phyloP scores from a whole-genome alignment of 2,888 invertebrate genomes.

The Prosopocoilus inquinatus region DNA sequence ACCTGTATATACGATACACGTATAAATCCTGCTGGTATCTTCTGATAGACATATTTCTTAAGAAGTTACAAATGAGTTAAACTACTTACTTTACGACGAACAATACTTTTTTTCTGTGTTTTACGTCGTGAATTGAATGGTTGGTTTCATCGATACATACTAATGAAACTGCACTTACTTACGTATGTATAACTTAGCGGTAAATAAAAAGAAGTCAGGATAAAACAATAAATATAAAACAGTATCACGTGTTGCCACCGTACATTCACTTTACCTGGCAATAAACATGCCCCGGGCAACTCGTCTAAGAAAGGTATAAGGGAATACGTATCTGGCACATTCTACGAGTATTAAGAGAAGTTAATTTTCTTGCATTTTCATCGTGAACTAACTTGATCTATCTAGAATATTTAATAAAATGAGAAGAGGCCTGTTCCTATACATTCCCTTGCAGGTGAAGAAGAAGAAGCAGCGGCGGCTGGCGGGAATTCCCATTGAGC shows the following conservation, averaged over 20 bases:
- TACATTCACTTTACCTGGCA: constrained; percentile 26
- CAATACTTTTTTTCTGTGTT: constrained; percentile 8
- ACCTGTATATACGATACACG: too few relatives aligned
- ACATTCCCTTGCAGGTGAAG: too few relatives aligned
- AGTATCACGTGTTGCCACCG: constrained; percentile 28
- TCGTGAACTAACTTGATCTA: too few relatives aligned
- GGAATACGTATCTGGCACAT: background rate
- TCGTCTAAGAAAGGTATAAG: constrained; percentile 21
- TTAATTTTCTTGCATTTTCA: too few relatives aligned
- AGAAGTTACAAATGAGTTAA: too few relatives aligned
- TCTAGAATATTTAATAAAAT: too few relatives aligned
- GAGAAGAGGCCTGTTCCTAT: too few relatives aligned
- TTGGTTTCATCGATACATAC: background rate
- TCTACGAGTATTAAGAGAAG: too few relatives aligned
- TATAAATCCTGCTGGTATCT: too few relatives aligned
- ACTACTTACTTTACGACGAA: too few relatives aligned
- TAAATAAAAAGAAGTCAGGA: constrained; percentile 20
- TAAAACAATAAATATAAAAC: constrained; percentile 27
- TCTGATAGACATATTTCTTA: too few relatives aligned
- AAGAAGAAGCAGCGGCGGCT: constrained; percentile 17
- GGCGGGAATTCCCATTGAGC: constrained; percentile 34
- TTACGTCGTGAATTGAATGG: background rate
- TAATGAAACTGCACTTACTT: background rate
- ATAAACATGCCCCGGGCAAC: constrained; percentile 26
- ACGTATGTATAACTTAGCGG: constrained; percentile 4